A percentile compares a stretch with the other conserved stretches of the same genome.
Conservation (phyloP, 2,113 vertebrate genomes). For the Phalacrocorax brasilianus region DNA sequence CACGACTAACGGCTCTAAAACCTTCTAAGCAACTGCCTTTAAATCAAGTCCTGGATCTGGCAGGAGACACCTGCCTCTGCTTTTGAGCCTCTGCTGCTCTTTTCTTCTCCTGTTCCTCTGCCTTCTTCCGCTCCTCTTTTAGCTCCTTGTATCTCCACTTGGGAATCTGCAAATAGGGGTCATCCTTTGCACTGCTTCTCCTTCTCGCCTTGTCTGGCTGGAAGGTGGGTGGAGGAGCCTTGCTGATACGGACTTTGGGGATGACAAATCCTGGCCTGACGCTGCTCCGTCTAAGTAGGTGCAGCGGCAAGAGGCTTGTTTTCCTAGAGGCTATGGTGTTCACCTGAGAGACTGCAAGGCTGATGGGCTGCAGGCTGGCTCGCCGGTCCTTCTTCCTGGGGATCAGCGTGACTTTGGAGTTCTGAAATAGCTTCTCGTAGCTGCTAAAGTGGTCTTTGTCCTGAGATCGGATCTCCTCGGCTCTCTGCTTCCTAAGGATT, state of each 20-base stretch:
- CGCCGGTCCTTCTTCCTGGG: constrained; percentile 73
- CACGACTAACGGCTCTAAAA: neutral
- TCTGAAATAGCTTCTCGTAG: constrained; percentile 77
- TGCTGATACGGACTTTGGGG: constrained; percentile 88
- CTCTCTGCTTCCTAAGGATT: constrained; percentile 78
- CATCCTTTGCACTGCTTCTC: constrained; percentile 79
- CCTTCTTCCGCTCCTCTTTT: constrained; percentile 88
- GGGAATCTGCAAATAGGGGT: constrained; percentile 86
- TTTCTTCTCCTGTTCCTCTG: constrained; percentile 85
- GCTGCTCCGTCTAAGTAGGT: constrained; percentile 84
- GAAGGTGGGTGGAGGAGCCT: constrained; percentile 83
- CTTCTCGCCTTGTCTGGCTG: constrained; percentile 77
- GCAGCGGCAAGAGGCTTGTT: constrained; percentile 84
- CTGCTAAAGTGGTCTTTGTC: constrained; percentile 66
- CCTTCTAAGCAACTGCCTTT: neutral
- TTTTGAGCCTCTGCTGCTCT: constrained; percentile 74
- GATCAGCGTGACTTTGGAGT: constrained; percentile 72
- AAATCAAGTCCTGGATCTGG: constrained; percentile 70
- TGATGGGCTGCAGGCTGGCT: constrained; percentile 76
- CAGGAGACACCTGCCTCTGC: constrained; percentile 57
- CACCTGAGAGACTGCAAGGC: neutral
- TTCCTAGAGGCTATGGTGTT: constrained; percentile 67
- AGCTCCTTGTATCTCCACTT: constrained; percentile 96
- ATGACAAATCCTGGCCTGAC: constrained; percentile 86
- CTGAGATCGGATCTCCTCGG: constrained; percentile 60